Conservation (phyloP, 1,140 invertebrate genomes). For the Lepidotrigona ventralis region DNA sequence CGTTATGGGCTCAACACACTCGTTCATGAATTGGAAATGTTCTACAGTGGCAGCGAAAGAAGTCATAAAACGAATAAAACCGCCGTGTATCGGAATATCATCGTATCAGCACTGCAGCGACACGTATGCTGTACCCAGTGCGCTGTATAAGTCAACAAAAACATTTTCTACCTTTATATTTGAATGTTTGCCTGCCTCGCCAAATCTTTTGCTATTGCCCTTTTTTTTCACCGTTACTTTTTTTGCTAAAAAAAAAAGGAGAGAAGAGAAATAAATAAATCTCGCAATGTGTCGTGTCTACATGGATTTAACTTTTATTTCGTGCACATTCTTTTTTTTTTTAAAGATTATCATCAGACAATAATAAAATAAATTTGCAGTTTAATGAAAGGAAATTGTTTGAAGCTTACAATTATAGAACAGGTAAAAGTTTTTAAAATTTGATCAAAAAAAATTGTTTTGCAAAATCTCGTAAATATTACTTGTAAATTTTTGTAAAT, state of each 20-base stretch:
- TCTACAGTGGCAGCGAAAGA: slow-evolving; percentile 72
- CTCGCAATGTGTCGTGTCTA: neutral
- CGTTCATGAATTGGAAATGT: slow-evolving; percentile 78
- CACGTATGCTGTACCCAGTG: neutral
- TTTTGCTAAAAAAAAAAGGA: neutral
- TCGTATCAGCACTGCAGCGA: slow-evolving; percentile 38
- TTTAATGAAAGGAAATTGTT: too few relatives aligned
- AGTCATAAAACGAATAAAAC: slow-evolving; percentile 75
- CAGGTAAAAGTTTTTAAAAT: too few relatives aligned
- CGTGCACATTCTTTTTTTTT: neutral
- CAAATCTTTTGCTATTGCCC: slow-evolving; percentile 8
- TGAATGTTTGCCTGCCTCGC: neutral
- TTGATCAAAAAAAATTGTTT: too few relatives aligned
- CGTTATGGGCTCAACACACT: slow-evolving; percentile 59
- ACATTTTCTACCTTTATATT: slow-evolving; percentile 9
- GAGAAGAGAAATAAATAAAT: neutral
- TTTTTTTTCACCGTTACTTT: neutral
- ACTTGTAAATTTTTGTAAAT: too few relatives aligned
- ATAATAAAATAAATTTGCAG: too few relatives aligned
- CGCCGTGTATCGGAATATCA: slow-evolving; percentile 56
- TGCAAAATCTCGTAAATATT: too few relatives aligned
- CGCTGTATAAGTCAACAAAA: slow-evolving; percentile 17
- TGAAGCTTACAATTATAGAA: too few relatives aligned
- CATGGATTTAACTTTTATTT: neutral
- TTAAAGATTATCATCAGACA: neutral